Evolutionary conservation across 2,797 vertebrate species (phyloP), one percentile per base, ranked within the genome.

Genomic region (Sebastes wilsoni): DNA sequence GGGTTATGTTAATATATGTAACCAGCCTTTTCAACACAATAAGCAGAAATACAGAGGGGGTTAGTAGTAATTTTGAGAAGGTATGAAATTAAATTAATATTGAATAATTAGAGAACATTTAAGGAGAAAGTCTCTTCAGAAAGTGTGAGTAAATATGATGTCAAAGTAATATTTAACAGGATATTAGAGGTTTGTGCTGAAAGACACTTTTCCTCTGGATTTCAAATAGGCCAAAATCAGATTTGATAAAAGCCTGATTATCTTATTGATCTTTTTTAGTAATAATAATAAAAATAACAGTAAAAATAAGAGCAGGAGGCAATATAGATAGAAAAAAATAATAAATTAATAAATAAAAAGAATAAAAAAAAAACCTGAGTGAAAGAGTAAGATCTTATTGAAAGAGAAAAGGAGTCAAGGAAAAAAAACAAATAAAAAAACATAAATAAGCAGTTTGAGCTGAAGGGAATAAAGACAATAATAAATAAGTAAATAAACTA

Each of bases 81-180:
- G 1, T 8, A 16, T 18, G 14, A 34, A 46, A 55, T 64, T 22
- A 36, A 64, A 42, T 42, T 42, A 42, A 42, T 42, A 42, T 42
- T 42, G 0, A 42, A 42, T 42, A 42, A 42, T 42, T 42, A 42
- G 38, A 64, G 36, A 18, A 18, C 36, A 11, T 42, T 66, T 14
- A 66, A 0, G 5, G 36, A 0, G 13, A 25, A 0, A 38, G 0
- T 65, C 32, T 0, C 6, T 0, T 60, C 25, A 18, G 56, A 0
- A 18, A 28, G 14, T 27, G 0, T 18, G 27, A 11, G 59, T 5
- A 60, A 60, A 32, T 30, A 32, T 32, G 20, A 22, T 12, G 6
- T 25, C 7, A 58, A 25, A 7, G 14, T 30, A 22, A 34, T 22
- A 20, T 62, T 61, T 62, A 13, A 60, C 58, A 32, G 22, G 18